Percentiles rank a stretch among this genome's conserved stretches.
These are phyloP conservation scores for Acanthosoma haemorrhoidale DNA, from an alignment of 2,888 invertebrate species.

Conservation along the genomic window DNA sequence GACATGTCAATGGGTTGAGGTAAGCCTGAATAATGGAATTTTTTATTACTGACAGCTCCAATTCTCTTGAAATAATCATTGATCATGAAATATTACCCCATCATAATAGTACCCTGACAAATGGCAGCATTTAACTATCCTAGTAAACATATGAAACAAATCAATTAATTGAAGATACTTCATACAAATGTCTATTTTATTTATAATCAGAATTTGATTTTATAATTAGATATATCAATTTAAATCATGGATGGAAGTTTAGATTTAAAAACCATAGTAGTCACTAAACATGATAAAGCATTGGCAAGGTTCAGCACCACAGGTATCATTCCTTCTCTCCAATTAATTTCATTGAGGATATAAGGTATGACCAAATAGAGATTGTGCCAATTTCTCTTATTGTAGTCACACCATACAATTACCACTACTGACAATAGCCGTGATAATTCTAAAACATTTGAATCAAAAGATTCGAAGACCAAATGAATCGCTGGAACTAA, in stretches of 20 bases:
- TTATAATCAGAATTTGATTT: background rate
- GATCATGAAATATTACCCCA: no score
- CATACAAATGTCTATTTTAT: background rate
- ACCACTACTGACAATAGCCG: background rate
- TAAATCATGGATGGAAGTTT: background rate
- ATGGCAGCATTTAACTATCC: no score
- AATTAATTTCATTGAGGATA: background rate
- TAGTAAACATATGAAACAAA: no score
- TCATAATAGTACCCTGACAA: no score
- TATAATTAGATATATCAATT: background rate
- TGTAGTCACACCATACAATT: background rate
- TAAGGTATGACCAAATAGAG: background rate
- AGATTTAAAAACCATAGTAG: background rate
- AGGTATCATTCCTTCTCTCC: background rate
- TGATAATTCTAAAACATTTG: background rate
- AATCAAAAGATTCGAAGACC: no score
- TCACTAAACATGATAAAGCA: background rate
- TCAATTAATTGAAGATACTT: no score
- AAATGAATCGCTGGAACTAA: background rate
- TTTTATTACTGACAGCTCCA: no score
- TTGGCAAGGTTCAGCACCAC: background rate
- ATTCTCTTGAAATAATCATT: no score
- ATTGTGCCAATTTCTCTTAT: background rate
- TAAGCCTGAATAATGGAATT: no score
- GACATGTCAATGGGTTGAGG: no score